Evolutionary conservation across 2,113 vertebrate species (phyloP).

Genomic region (Alouatta palliata): DNA sequence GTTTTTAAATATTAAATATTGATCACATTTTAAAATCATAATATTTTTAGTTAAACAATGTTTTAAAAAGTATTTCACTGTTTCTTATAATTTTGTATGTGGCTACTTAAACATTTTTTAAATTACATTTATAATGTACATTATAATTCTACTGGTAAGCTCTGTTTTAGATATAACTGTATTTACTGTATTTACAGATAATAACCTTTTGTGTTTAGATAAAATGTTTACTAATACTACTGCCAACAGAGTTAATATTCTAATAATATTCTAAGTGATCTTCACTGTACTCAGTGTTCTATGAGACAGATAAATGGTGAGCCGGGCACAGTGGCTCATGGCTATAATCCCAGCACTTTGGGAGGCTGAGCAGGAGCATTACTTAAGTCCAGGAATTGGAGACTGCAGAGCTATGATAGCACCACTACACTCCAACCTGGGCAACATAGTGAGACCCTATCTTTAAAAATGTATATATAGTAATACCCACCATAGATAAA

Average conservation of each 20-base stretch:
- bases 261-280: neutral
- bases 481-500: neutral
- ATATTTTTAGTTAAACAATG: slow-evolving; percentile 10
- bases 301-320: neutral
- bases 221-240: neutral
- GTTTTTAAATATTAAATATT: neutral
- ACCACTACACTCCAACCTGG: too few relatives aligned
- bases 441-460: too few relatives aligned
- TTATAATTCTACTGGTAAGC: slow-evolving; percentile 5
- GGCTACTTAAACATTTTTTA: neutral
- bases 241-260: neutral
- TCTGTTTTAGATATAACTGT: neutral
- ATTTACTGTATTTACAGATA: neutral
- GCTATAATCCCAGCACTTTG: too few relatives aligned
- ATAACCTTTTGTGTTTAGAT: neutral
- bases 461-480: neutral
- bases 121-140: neutral
- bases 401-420: too few relatives aligned
- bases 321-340: too few relatives aligned
- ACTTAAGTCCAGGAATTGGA: too few relatives aligned
- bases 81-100: slow-evolving; percentile 33
- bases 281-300: neutral
- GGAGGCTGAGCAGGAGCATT: too few relatives aligned
- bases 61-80: neutral
- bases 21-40: slow-evolving; percentile 11